Evolutionary conservation across 2,113 vertebrate species (phyloP).

Genomic region (Anser cygnoides): DNA sequence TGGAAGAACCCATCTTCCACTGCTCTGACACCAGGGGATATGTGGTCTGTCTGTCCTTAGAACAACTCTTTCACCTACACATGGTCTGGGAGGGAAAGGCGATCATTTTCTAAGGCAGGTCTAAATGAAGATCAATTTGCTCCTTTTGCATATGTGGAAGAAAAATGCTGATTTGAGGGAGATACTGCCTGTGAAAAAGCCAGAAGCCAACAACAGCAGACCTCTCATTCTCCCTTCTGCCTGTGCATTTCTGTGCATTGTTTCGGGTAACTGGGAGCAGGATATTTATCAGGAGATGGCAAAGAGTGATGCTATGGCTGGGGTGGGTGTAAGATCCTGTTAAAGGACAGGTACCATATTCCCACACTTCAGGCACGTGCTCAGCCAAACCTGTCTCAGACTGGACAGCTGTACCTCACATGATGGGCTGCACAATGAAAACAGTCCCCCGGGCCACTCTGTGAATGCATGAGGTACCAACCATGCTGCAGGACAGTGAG

Average conservation of each 20-base stretch:
- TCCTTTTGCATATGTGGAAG: not conserved
- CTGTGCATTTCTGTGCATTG: not conserved
- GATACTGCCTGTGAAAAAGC: not conserved
- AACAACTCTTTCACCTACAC: not conserved
- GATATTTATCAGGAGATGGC: not conserved
- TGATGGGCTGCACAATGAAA: not conserved
- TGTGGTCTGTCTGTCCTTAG: not conserved
- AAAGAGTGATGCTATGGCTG: not conserved
- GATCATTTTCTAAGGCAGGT: not conserved
- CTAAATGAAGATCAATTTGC: not conserved
- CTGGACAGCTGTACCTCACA: not conserved
- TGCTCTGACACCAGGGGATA: not conserved
- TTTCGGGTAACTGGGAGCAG: not conserved
- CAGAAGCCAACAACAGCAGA: not conserved
- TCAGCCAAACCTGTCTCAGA: not conserved
- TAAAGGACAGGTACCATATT: not conserved
- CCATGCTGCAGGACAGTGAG: not conserved
- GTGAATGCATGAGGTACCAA: fast-evolving
- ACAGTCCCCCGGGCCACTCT: not conserved
- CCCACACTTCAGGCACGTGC: not conserved
- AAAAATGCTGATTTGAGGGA: not conserved
- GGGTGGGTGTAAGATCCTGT: not conserved
- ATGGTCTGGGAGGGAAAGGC: not conserved
- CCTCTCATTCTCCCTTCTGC: not conserved
- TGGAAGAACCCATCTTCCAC: not conserved